Evolutionary conservation across 2,888 invertebrate species (phyloP), one percentile per base, ranked within the genome.

Genomic region (Gortyna flavago): DNA sequence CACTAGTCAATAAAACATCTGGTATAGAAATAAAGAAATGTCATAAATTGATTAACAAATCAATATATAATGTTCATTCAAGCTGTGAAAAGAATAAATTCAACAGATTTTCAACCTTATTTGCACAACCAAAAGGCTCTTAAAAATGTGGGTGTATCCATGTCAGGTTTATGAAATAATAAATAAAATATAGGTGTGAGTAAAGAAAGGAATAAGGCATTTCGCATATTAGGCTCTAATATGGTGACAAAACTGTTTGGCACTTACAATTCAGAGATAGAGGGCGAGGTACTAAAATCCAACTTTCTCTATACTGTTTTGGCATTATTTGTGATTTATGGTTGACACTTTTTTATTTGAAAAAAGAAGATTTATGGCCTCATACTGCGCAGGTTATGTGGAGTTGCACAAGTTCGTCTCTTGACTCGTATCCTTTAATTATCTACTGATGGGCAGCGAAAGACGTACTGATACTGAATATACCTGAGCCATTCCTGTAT

Each of bases 11-110:
- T 93, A 94, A 93, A 93, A 92, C 92, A 91, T 90, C 81, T 80
- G 77, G 67, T 68, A 87, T 79, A 73, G 62, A 69, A 67, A 85
- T 88, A 90, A 90, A 93, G 90, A 90, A 90, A 85, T 91, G 90
- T 90, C 92, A 93, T 95, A 95, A 94, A 95, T 95, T 95, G 94
- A 95, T 95, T 95, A 94, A 94, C 95, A 93, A 94, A 94, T 91
- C 94, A 91, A 95, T 95, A 95, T 95, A 95, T 94, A 92, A 94
- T 92, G 86, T 79, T 74, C 78, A 80, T 85, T 85, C 76, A 83
- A 81, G 59, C 75, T 79, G 67, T 77, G 66, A 73, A 51, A 70
- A 75, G n/a, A 51, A 61, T 57, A 75, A 8, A 13, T 65, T 57
- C 57, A 74, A 6, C 7, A 68, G 11, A 91, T 72, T 81, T 78